These are phyloP conservation scores for Bathybates hornii DNA, from an alignment of 2,113 vertebrate species.

Conservation along the genomic window DNA sequence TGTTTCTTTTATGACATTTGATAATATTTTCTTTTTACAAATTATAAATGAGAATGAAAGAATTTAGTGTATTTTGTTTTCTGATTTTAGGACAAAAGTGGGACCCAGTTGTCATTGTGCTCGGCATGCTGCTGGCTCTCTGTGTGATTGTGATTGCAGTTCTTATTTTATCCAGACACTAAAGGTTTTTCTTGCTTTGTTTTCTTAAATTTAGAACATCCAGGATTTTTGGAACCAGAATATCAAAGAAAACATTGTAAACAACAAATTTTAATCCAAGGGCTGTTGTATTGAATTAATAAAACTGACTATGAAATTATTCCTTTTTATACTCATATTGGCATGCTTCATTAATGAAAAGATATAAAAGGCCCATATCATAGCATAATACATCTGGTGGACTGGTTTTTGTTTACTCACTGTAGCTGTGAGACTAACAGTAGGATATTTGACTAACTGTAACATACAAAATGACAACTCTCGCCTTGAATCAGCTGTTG, in stretches of 20 bases:
- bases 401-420: accelerated
- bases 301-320: not conserved
- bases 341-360: not conserved
- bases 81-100: not conserved
- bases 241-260: not conserved
- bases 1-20: accelerated
- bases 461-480: not conserved
- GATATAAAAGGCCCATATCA: not conserved
- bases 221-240: accelerated
- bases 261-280: not conserved
- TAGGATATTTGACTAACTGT: accelerated
- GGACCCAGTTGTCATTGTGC: not conserved
- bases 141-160: not conserved
- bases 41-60: not conserved
- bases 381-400: not conserved
- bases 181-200: accelerated
- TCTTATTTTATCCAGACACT: not conserved
- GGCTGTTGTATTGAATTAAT: accelerated
- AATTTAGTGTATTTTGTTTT: not conserved
- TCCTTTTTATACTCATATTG: not conserved
- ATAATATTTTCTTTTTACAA: accelerated
- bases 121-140: not conserved
- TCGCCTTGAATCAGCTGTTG: not conserved
- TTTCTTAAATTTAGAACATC: not conserved
- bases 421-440: not conserved